Conservation (phyloP, 2,888 invertebrate genomes). For the Geotrupes spiniger region DNA sequence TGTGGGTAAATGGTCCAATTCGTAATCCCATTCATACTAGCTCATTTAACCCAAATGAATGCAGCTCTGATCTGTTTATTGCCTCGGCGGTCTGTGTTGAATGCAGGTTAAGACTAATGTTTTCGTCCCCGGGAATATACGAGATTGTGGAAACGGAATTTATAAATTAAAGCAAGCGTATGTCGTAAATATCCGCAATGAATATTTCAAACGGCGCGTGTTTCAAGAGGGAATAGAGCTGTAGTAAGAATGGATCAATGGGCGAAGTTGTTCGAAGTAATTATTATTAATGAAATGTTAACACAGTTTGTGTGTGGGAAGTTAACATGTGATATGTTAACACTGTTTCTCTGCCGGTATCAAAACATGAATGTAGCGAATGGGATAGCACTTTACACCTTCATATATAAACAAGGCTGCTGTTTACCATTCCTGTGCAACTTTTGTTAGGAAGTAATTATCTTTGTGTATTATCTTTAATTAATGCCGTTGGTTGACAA, state of each 20-base stretch:
- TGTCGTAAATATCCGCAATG: no score
- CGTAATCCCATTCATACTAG: slow-evolving; percentile 21
- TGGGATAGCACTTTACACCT: slow-evolving; percentile 4
- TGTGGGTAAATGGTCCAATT: slow-evolving; percentile 18
- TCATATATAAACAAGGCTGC: neutral
- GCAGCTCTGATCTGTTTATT: slow-evolving; percentile 21
- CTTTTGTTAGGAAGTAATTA: no score
- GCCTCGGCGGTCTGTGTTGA: slow-evolving; percentile 4
- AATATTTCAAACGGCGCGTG: no score
- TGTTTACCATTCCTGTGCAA: no score
- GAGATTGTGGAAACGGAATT: no score
- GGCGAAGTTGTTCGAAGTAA: slow-evolving; percentile 3
- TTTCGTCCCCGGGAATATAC: no score
- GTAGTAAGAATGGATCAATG: no score
- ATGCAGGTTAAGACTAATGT: no score
- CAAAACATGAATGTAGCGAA: slow-evolving; percentile 2
- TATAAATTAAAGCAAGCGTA: no score
- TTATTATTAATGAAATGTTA: slow-evolving; percentile 22
- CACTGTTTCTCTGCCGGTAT: slow-evolving; percentile 9
- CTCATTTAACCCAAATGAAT: slow-evolving; percentile 22
- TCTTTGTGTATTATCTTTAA: no score
- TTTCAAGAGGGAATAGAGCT: no score
- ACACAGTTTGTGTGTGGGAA: slow-evolving; percentile 20
- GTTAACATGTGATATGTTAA: slow-evolving; percentile 20
- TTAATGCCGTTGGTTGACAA: no score